These are phyloP conservation scores for Pachydiplax longipennis DNA, from an alignment of 2,888 invertebrate species.

Conservation along the genomic window DNA sequence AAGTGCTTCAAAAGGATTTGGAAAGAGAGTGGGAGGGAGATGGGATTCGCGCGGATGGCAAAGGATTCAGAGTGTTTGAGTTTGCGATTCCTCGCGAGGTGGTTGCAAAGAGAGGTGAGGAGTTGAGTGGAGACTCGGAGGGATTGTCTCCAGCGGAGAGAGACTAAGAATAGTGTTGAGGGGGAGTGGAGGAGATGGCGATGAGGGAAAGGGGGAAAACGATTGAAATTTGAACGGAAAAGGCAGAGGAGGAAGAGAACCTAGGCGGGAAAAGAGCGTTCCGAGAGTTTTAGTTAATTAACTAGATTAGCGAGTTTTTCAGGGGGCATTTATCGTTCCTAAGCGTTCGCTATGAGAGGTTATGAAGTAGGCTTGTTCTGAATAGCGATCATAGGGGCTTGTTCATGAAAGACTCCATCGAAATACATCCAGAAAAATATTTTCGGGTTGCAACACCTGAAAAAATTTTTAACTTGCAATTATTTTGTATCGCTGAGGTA, in stretches of 20 bases:
- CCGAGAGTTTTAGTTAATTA: too few species aligned
- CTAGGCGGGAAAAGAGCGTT: too few species aligned
- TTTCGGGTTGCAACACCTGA: too few species aligned
- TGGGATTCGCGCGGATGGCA: neutral
- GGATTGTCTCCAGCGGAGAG: neutral
- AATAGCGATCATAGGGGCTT: too few species aligned
- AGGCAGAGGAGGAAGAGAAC: neutral
- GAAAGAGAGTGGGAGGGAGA: neutral
- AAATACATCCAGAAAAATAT: too few species aligned
- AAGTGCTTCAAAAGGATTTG: neutral
- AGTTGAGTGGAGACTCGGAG: neutral
- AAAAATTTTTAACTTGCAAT: too few species aligned
- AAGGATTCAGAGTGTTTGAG: constrained; percentile 13
- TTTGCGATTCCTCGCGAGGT: constrained; percentile 8
- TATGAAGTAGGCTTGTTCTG: too few species aligned
- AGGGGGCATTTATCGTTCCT: too few species aligned
- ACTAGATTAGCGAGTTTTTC: too few species aligned
- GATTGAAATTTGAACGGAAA: neutral
- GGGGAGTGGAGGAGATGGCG: neutral
- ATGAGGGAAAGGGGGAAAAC: neutral
- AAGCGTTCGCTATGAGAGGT: too few species aligned
- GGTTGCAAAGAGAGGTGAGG: neutral
- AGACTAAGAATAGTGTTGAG: neutral
- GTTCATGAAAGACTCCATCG: too few species aligned
- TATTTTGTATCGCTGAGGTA: too few species aligned